Percentiles rank a stretch among this genome's conserved stretches.
These are phyloP conservation scores for Cephalopterus ornatus DNA, from an alignment of 2,113 vertebrate genomes.

Conservation along the genomic window DNA sequence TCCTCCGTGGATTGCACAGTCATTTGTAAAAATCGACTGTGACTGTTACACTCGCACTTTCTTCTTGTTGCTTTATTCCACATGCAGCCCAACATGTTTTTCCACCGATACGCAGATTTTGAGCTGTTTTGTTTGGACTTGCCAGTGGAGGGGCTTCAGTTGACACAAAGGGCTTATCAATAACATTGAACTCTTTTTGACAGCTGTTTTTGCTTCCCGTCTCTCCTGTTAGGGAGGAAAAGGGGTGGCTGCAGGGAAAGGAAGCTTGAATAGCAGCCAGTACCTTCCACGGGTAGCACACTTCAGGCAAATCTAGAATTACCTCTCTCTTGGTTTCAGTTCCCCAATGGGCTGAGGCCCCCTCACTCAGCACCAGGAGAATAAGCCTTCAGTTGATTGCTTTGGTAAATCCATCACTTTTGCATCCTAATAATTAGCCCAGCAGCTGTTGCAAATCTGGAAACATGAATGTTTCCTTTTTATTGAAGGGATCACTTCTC, in stretches of 20 bases:
- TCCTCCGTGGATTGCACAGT: conserved; percentile 1
- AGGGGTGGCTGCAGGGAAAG: conserved; percentile 15
- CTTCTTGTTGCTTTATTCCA: conserved; percentile 32
- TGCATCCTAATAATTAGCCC: conserved; percentile 68
- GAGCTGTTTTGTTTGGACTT: conserved; percentile 66
- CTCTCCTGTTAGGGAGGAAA: conserved; percentile 21
- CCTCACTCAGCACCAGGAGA: neutral
- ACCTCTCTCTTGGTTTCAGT: conserved; percentile 6
- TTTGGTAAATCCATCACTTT: conserved; percentile 64
- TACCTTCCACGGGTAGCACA: conserved; percentile 20
- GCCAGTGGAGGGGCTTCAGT: conserved; percentile 19
- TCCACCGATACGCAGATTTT: conserved; percentile 20
- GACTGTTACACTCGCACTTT: neutral
- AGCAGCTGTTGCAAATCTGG: conserved; percentile 53
- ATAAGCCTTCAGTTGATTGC: conserved; percentile 47
- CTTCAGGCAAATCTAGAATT: conserved; percentile 50
- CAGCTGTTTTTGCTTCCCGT: conserved; percentile 65
- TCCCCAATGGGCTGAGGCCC: neutral
- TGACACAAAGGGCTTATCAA: conserved; percentile 68
- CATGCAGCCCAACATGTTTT: conserved; percentile 25
- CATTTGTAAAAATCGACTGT: conserved; percentile 38
- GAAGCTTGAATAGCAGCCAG: conserved; percentile 43
- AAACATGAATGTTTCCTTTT: conserved; percentile 52
- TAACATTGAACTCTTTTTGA: conserved; percentile 54
- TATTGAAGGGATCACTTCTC: conserved; percentile 61